Percentiles rank a stretch among this genome's conserved stretches.
These are phyloP conservation scores for Ellobium chinense DNA, from an alignment of 2,888 invertebrate genomes.

Conservation along the genomic window DNA sequence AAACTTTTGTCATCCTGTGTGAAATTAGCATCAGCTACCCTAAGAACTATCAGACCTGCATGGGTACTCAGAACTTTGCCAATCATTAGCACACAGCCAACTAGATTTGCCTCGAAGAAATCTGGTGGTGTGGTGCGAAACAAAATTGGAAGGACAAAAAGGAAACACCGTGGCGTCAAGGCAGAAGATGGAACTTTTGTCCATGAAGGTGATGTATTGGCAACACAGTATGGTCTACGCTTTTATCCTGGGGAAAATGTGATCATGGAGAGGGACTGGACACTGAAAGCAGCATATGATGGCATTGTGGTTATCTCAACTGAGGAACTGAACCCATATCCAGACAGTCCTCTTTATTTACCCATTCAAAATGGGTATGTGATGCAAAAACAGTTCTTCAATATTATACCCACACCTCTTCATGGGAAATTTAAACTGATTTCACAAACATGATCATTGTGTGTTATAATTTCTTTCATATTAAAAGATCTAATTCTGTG, in stretches of 20 bases:
- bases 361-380: constrained; percentile 83
- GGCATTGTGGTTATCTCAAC: constrained; percentile 90
- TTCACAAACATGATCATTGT: constrained; percentile 47
- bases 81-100: constrained; percentile 16
- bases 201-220: constrained; percentile 72
- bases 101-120: constrained; percentile 64
- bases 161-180: constrained; percentile 67
- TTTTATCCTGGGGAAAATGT: constrained; percentile 78
- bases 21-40: background rate
- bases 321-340: constrained; percentile 89
- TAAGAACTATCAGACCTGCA: background rate
- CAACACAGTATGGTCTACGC: constrained; percentile 70
- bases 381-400: constrained; percentile 89
- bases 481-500: too few relatives aligned
- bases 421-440: constrained; percentile 89
- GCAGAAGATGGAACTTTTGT: constrained; percentile 74
- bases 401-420: constrained; percentile 89
- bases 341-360: constrained; percentile 87
- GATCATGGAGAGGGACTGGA: constrained; percentile 82
- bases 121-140: constrained; percentile 62
- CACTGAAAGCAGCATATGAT: constrained; percentile 87
- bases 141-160: constrained; percentile 57
- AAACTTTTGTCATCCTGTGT: background rate
- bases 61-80: background rate
- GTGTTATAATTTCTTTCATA: too few relatives aligned